A percentile compares a stretch with the other conserved stretches of the same genome.
Conservation (phyloP, 2,888 invertebrate species). For the Trachelus stipa region DNA sequence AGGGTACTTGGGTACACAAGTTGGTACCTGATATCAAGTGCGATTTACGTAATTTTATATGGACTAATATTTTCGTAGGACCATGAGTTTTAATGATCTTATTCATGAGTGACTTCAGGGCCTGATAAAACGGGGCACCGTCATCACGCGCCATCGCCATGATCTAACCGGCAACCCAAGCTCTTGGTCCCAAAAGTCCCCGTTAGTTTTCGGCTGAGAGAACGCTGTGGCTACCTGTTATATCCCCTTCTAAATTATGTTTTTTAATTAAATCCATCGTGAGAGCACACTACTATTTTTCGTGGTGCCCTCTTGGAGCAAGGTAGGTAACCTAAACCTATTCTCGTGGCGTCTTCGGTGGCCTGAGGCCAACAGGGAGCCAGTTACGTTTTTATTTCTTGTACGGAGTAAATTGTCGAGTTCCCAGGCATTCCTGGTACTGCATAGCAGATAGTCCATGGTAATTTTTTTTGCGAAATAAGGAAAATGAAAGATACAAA, state of each 20-base stretch:
- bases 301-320: not conserved
- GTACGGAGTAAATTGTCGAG: not conserved
- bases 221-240: slow-evolving; percentile 59
- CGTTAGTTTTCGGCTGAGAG: slow-evolving; percentile 59
- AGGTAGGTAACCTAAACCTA: not conserved
- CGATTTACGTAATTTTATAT: not conserved
- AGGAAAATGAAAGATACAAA: not conserved
- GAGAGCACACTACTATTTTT: slow-evolving; percentile 38
- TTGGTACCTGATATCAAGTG: not conserved
- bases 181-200: slow-evolving; percentile 12
- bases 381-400: slow-evolving; percentile 19
- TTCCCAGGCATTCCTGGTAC: not conserved
- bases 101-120: slow-evolving; percentile 63
- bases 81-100: slow-evolving; percentile 61
- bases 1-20: not conserved
- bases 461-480: not conserved
- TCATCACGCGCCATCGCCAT: slow-evolving; percentile 27
- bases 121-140: slow-evolving; percentile 21
- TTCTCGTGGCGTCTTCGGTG: not conserved
- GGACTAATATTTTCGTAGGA: slow-evolving; percentile 24
- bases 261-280: slow-evolving; percentile 67
- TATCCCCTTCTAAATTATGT: slow-evolving; percentile 64
- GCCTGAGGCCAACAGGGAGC: slow-evolving; percentile 59
- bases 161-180: slow-evolving; percentile 8
- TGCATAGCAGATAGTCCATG: not conserved